These are phyloP conservation scores for Monochamus saltuarius DNA, from an alignment of 1,140 invertebrate species.

Conservation along the genomic window DNA sequence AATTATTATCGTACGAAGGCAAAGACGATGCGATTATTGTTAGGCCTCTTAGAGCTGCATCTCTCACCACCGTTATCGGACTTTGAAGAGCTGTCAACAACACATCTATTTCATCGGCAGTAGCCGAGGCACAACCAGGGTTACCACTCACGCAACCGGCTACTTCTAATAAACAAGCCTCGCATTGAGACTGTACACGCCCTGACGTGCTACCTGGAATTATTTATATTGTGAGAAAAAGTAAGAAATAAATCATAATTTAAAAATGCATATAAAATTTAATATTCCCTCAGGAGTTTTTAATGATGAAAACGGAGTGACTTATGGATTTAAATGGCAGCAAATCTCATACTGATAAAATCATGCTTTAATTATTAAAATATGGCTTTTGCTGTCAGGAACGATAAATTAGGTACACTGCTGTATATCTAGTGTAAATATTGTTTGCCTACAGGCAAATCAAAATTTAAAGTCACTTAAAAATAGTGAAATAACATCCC, in stretches of 20 bases:
- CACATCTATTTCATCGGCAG: slow-evolving; percentile 71
- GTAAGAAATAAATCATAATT: background rate
- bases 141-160: slow-evolving; percentile 69
- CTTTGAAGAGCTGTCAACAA: slow-evolving; percentile 77
- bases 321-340: too few species aligned
- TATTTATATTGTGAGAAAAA: background rate
- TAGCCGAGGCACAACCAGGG: slow-evolving; percentile 62
- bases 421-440: too few species aligned
- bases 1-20: slow-evolving; percentile 63
- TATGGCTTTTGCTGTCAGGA: too few species aligned
- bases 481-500: too few species aligned
- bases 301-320: too few species aligned
- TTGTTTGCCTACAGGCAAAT: too few species aligned
- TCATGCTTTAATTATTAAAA: too few species aligned
- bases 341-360: too few species aligned
- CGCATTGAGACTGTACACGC: slow-evolving; percentile 73
- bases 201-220: slow-evolving; percentile 60
- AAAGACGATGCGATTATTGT: slow-evolving; percentile 65
- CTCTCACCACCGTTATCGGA: slow-evolving; percentile 68
- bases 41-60: slow-evolving; percentile 76
- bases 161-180: slow-evolving; percentile 74
- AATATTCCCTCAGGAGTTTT: too few species aligned
- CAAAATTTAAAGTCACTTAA: too few species aligned
- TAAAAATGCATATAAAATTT: too few species aligned
- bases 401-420: too few species aligned